These are phyloP conservation scores for Diogma glabrata DNA, from an alignment of 2,888 invertebrate species.

Conservation along the genomic window DNA sequence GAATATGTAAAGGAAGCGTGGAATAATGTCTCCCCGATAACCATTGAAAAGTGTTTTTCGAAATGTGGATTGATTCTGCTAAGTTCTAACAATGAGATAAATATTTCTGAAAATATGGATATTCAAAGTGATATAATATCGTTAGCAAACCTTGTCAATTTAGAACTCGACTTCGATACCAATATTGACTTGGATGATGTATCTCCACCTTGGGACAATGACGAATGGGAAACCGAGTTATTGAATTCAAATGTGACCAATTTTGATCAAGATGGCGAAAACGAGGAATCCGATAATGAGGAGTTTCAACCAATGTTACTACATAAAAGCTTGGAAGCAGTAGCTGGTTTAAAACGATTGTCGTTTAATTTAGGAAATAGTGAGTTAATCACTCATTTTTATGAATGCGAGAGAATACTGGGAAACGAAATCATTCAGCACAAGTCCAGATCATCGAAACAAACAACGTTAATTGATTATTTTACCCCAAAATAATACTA, in stretches of 20 bases:
- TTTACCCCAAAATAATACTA: background rate
- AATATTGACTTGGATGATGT: background rate
- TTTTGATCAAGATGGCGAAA: background rate
- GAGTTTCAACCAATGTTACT: background rate
- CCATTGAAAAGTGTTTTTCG: background rate
- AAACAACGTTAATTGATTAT: constrained; percentile 1
- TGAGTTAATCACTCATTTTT: constrained; percentile 3
- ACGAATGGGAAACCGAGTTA: background rate
- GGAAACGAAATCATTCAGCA: background rate
- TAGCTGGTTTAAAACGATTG: background rate
- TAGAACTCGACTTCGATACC: constrained; percentile 1
- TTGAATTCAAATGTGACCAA: background rate
- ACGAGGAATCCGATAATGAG: constrained; percentile 1
- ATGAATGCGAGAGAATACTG: background rate
- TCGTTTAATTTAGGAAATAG: background rate
- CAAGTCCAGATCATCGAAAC: background rate
- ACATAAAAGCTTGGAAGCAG: background rate
- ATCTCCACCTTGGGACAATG: background rate
- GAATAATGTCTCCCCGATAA: background rate
- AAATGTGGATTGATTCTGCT: background rate
- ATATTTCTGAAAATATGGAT: background rate
- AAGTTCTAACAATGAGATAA: background rate
- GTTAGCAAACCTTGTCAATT: background rate
- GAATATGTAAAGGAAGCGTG: background rate
- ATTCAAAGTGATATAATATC: background rate